Evolutionary conservation across 2,888 invertebrate genomes (phyloP).

Genomic region (Parapristionchus giblindavisi): DNA sequence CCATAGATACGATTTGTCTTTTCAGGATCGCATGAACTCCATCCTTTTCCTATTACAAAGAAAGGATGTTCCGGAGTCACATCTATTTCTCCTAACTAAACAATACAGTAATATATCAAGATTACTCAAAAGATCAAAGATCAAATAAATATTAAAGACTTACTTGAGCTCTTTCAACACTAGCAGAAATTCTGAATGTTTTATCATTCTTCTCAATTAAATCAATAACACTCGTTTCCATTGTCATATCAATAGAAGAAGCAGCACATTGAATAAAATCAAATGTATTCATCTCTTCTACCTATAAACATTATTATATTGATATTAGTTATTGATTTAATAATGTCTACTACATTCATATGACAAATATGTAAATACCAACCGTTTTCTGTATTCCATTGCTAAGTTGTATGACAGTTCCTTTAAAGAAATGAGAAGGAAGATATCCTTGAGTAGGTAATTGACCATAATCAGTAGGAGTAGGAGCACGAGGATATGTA

Average conservation of each 20-base stretch:
- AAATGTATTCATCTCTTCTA: constrained; percentile 16
- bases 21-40: constrained; percentile 19
- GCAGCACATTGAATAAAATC: constrained; percentile 14
- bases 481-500: constrained; percentile 20
- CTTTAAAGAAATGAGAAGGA: constrained; percentile 33
- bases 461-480: constrained; percentile 14
- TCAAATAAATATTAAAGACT: background rate
- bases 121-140: too few relatives aligned
- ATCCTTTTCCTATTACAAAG: constrained; percentile 30
- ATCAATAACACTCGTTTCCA: background rate
- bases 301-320: background rate
- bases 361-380: background rate
- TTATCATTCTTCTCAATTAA: constrained; percentile 3
- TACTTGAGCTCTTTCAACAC: background rate
- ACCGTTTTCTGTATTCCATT: background rate
- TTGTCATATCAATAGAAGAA: background rate
- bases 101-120: too few relatives aligned
- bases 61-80: constrained; percentile 28
- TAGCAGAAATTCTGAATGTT: background rate
- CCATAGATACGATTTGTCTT: background rate
- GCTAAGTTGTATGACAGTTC: constrained; percentile 23
- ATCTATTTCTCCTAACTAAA: background rate
- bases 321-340: background rate
- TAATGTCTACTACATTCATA: background rate
- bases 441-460: background rate